Conservation (phyloP, 2,888 invertebrate species). For the Thecocarcelia acutangulata region DNA sequence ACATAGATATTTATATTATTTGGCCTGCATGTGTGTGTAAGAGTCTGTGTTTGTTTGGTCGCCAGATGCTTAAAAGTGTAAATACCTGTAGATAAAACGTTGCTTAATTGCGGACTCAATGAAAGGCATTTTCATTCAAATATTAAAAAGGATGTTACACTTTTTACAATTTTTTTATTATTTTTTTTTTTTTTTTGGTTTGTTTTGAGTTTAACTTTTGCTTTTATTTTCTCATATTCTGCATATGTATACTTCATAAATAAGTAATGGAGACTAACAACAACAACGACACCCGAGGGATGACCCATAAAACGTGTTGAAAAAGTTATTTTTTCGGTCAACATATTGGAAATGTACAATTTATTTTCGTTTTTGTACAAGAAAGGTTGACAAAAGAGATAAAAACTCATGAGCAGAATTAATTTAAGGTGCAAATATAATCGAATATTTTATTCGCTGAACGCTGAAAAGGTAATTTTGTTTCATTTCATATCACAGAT, state of each 20-base stretch:
- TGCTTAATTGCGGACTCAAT: slow-evolving; percentile 45
- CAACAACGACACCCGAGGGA: slow-evolving; percentile 21
- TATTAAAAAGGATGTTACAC: slow-evolving; percentile 56
- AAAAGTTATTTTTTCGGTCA: slow-evolving; percentile 10
- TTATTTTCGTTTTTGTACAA: background rate
- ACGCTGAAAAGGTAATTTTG: too few species aligned
- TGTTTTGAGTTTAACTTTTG: slow-evolving; percentile 28
- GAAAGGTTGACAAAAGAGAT: slow-evolving; percentile 7
- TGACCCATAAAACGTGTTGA: slow-evolving; percentile 34
- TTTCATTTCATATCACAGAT: too few species aligned
- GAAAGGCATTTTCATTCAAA: slow-evolving; percentile 51
- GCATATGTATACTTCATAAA: background rate
- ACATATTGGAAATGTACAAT: slow-evolving; percentile 9
- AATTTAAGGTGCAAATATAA: background rate
- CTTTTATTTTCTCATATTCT: slow-evolving; percentile 16
- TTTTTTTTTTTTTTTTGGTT: background rate
- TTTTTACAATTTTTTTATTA: slow-evolving; percentile 3
- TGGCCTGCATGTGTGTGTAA: slow-evolving; percentile 3
- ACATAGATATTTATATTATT: background rate
- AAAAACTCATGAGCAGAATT: slow-evolving; percentile 10
- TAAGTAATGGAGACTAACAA: background rate
- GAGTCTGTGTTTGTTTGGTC: background rate
- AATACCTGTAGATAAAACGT: slow-evolving; percentile 51
- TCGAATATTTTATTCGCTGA: background rate
- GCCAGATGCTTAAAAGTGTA: slow-evolving; percentile 38